Conservation (phyloP, 2,888 invertebrate genomes). For the Dryococelus australis region DNA sequence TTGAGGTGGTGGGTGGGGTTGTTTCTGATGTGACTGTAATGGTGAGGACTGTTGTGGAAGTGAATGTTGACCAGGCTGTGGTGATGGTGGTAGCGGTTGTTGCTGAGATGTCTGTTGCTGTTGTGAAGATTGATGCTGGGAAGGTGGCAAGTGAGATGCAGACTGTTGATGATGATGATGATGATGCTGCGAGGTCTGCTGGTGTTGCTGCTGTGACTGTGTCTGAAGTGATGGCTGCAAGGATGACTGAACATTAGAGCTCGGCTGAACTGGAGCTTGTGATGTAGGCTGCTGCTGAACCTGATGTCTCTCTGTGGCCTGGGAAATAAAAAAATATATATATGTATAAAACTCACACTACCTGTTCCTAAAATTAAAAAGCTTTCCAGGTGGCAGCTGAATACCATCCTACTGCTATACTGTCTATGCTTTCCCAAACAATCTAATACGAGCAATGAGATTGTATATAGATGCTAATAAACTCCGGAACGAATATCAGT, state of each 20-base stretch:
- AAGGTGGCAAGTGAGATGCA: conserved; percentile 1
- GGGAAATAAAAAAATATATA: background rate
- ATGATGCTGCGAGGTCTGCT: conserved; percentile 28
- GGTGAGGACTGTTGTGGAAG: conserved; percentile 30
- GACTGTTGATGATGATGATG: conserved; percentile 28
- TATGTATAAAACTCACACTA: no score
- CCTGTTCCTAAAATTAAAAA: no score
- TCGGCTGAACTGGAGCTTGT: conserved; percentile 36
- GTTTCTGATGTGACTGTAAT: conserved; percentile 36
- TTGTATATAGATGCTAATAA: no score
- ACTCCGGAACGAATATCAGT: no score
- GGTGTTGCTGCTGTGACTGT: conserved; percentile 26
- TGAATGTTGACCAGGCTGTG: conserved; percentile 22
- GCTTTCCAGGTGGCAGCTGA: no score
- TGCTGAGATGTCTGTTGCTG: conserved; percentile 29
- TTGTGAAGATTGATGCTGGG: conserved; percentile 19
- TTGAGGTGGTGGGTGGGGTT: conserved; percentile 33
- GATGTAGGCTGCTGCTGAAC: conserved; percentile 36
- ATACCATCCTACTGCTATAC: no score
- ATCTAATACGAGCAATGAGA: no score
- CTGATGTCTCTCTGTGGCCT: conserved; percentile 19
- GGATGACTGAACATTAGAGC: conserved; percentile 31
- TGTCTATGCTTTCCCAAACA: no score
- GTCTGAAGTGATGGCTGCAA: conserved; percentile 29
- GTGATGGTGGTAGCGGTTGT: conserved; percentile 28